These are phyloP conservation scores for Pyrgilauda ruficollis DNA, from an alignment of 2,113 vertebrate genomes.

Conservation along the genomic window DNA sequence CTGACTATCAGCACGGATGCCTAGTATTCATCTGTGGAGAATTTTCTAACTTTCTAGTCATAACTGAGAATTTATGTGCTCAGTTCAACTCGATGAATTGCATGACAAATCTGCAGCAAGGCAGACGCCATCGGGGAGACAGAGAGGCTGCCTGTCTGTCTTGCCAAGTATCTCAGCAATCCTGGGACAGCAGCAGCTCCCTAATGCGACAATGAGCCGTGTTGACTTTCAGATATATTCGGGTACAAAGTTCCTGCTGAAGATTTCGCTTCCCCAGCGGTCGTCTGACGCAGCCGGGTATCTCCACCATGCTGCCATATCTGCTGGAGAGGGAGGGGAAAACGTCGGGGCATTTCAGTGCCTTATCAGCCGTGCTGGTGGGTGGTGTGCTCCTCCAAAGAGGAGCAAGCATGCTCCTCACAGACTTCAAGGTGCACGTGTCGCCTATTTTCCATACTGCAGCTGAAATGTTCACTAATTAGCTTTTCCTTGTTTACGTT, in stretches of 20 bases:
- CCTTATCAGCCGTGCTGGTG: background rate
- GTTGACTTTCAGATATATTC: slow-evolving; percentile 3
- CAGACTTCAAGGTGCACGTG: background rate
- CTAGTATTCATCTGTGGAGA: background rate
- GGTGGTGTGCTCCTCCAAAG: background rate
- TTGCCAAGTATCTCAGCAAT: slow-evolving; percentile 57
- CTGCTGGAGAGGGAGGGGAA: background rate
- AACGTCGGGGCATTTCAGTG: background rate
- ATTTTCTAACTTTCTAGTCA: slow-evolving; percentile 46
- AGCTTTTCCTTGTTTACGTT: background rate
- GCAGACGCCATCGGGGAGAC: slow-evolving; percentile 58
- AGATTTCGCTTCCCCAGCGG: background rate
- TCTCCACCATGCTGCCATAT: background rate
- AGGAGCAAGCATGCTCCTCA: background rate
- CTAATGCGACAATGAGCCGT: slow-evolving; percentile 3
- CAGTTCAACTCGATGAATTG: slow-evolving; percentile 26
- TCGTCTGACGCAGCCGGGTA: background rate
- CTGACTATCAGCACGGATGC: background rate
- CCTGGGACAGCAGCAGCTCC: slow-evolving; percentile 2
- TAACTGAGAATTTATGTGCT: slow-evolving; percentile 53
- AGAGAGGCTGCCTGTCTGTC: slow-evolving; percentile 27
- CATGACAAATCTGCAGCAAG: slow-evolving; percentile 19
- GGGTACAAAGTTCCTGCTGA: background rate
- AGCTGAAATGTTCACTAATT: background rate
- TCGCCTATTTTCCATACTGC: background rate